Conservation (phyloP, 1,140 invertebrate genomes). For the Drosophila cardini region DNA sequence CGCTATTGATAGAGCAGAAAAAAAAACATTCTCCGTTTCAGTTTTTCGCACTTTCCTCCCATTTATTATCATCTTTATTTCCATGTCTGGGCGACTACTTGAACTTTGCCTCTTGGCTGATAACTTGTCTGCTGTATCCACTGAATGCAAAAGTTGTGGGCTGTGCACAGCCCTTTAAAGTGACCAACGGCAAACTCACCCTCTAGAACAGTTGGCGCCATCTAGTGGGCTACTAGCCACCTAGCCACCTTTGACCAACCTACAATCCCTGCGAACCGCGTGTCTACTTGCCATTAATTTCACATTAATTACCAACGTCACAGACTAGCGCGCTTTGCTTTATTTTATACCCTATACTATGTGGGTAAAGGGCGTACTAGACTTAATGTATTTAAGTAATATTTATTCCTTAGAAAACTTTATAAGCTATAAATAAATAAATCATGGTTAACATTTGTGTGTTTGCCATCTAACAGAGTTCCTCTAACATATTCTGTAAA, state of each 20-base stretch:
- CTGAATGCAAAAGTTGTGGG: conserved; percentile 41
- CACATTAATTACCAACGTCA: conserved; percentile 55
- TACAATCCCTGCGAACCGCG: conserved; percentile 33
- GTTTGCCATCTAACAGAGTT: too few relatives aligned
- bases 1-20: conserved; percentile 12
- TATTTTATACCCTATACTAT: conserved; percentile 19
- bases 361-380: not conserved
- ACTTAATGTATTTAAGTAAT: not conserved
- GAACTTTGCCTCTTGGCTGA: conserved; percentile 47
- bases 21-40: not conserved
- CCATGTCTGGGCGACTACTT: conserved; percentile 45
- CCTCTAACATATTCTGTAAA: too few relatives aligned
- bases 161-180: conserved; percentile 30
- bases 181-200: not conserved
- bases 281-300: conserved; percentile 55
- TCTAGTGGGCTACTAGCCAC: conserved; percentile 24
- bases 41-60: not conserved
- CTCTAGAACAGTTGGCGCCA: conserved; percentile 31
- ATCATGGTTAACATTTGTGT: too few relatives aligned
- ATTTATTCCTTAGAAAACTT: too few relatives aligned
- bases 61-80: conserved; percentile 55
- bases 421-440: not conserved
- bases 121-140: conserved; percentile 39
- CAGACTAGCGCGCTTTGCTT: conserved; percentile 44
- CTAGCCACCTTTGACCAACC: conserved; percentile 7